These are phyloP conservation scores for Netelia virgata DNA, from an alignment of 2,888 invertebrate species.

Conservation along the genomic window DNA sequence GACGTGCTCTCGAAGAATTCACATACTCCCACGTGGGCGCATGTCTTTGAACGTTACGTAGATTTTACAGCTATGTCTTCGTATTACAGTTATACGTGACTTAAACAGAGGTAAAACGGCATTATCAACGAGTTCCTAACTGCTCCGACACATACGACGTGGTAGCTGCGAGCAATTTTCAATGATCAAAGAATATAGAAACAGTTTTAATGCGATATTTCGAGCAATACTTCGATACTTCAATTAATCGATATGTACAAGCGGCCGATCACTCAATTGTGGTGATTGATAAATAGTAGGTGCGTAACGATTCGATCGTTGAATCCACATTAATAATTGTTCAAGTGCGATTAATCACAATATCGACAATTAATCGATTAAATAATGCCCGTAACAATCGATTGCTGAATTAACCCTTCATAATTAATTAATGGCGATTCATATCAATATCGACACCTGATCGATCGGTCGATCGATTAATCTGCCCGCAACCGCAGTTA, in stretches of 20 bases:
- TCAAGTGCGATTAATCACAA: no score
- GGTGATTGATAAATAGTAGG: no score
- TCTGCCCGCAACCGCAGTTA: no score
- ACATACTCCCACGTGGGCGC: conserved; percentile 54
- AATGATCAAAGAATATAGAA: neutral
- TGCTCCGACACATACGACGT: conserved; percentile 12
- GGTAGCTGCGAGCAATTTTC: neutral
- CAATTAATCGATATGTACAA: conserved; percentile 10
- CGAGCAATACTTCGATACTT: neutral
- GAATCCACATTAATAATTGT: no score
- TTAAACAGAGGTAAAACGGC: conserved; percentile 64
- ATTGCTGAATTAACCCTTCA: no score
- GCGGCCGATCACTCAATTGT: neutral
- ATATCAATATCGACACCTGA: no score
- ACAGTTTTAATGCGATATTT: no score
- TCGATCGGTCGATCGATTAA: no score
- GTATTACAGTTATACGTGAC: conserved; percentile 71
- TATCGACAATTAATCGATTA: no score
- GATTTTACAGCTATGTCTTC: conserved; percentile 69
- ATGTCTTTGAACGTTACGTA: conserved; percentile 59
- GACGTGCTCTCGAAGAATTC: conserved; percentile 26
- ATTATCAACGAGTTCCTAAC: conserved; percentile 12
- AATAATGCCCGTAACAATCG: no score
- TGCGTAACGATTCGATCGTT: neutral
- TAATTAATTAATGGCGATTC: no score